Evolutionary conservation across 2,888 invertebrate species (phyloP), one percentile per base, ranked within the genome.

Genomic region (Sarcophaga carnaria): DNA sequence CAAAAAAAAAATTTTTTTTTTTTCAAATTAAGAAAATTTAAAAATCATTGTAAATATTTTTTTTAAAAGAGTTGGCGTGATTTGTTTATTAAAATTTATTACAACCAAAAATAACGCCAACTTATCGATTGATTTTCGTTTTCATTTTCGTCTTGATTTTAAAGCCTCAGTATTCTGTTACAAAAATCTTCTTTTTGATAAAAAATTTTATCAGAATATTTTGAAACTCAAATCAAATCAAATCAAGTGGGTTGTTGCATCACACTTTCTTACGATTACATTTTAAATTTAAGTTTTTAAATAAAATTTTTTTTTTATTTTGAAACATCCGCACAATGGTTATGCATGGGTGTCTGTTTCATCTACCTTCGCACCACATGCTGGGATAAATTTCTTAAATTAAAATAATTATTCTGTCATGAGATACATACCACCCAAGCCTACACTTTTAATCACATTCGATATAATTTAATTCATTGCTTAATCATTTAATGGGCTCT

Each of bases 31-130:
- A 37, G 0, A 54, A 54, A 54, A 54, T 14, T 14, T 17, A 54
- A 54, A 54, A 5, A 54, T 14, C 17, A 17, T 54, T 54, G 54
- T 54, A 78, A 72, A 59, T 22, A 64, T 66, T 37, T 63, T 54
- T 17, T 78, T 72, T 71, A 71, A 37, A 45, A 70, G 70, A 84
- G 81, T 87, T 84, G 84, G 84, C 82, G 87, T 87, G 87, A 84
- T 81, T 84, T 84, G 81, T 87, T 87, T 79, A 87, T 81, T 37
- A 80, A 87, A 80, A 83, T 64, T 75, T 74, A 14, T 75, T 74
- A 14, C 66, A 60, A 54, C 1, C 59, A 10, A 74, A 67, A 71
- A 59, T 14, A 11, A 86, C 77, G 80, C 86, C 83, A 86, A 86
- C 82, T 76, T 71, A 79, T 62, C 54, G 71, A 47, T 62, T 49